These are phyloP conservation scores for Maniola hyperantus DNA, from an alignment of 2,888 invertebrate genomes.

Conservation along the genomic window DNA sequence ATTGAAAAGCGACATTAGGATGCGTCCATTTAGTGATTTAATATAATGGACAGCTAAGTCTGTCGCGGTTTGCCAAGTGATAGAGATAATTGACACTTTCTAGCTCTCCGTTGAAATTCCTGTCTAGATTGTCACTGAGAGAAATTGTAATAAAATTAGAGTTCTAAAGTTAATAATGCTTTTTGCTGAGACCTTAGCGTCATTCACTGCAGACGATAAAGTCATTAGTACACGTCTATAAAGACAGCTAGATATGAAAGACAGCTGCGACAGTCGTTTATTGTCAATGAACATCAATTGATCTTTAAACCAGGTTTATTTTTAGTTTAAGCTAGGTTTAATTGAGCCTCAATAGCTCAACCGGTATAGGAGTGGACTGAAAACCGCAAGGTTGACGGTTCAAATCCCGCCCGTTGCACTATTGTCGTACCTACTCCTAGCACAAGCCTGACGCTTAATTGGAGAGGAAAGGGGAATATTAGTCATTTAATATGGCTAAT, in stretches of 20 bases:
- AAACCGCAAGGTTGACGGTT: too few species aligned
- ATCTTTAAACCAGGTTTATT: neutral
- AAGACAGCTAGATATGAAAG: neutral
- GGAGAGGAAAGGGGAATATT: too few species aligned
- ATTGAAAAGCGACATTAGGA: neutral
- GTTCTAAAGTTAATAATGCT: neutral
- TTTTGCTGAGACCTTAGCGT: neutral
- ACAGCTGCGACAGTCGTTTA: neutral
- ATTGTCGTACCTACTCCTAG: too few species aligned
- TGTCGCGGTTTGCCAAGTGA: neutral
- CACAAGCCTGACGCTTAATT: too few species aligned
- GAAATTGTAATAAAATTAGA: neutral
- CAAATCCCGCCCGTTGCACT: too few species aligned
- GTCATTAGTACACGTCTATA: neutral
- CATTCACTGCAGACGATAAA: neutral
- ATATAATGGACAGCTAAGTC: neutral
- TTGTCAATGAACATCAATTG: neutral
- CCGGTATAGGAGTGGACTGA: too few species aligned
- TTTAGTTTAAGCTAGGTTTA: too few species aligned
- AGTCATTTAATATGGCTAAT: too few species aligned
- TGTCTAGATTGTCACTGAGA: neutral
- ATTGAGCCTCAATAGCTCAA: too few species aligned
- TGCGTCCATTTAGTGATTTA: neutral
- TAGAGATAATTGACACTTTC: neutral
- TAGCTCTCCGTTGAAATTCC: neutral